phyloP scores from a whole-genome alignment of 2,113 vertebrate species.

The Chelonoidis abingdonii region DNA sequence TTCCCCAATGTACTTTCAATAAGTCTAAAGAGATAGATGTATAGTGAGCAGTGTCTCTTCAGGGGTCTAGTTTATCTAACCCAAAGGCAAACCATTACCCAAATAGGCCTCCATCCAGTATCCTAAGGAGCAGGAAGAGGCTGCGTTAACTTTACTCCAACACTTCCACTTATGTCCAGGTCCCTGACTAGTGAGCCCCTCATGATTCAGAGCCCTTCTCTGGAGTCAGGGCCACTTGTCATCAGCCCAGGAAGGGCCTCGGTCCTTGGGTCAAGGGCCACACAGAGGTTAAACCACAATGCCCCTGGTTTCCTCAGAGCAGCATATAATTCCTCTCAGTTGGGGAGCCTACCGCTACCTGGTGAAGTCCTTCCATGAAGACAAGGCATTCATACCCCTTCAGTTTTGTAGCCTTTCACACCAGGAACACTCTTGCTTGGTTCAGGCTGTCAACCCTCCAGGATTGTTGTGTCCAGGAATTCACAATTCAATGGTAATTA shows the following conservation, averaged over 20 bases:
- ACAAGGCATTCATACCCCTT: not conserved
- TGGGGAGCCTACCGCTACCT: not conserved
- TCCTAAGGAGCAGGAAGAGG: not conserved
- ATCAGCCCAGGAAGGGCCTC: not conserved
- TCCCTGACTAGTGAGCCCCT: not conserved
- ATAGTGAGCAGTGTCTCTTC: not conserved
- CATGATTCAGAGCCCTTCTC: not conserved
- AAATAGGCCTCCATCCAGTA: not conserved
- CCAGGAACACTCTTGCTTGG: not conserved
- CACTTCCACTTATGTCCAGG: not conserved
- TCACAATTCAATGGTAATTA: too few species aligned
- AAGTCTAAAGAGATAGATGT: not conserved
- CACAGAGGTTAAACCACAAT: not conserved
- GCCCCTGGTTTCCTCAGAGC: not conserved
- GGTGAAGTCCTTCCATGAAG: not conserved
- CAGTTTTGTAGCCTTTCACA: not conserved
- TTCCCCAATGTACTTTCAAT: not conserved
- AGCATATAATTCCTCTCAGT: not conserved
- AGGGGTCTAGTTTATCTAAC: too few species aligned
- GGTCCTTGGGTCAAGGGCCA: not conserved
- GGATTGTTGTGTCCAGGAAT: too few species aligned
- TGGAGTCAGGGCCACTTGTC: not conserved
- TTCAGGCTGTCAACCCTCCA: not conserved
- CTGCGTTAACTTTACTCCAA: not conserved
- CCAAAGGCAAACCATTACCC: not conserved